Evolutionary conservation across 2,113 vertebrate species (phyloP).

Genomic region (Etheostoma spectabile): DNA sequence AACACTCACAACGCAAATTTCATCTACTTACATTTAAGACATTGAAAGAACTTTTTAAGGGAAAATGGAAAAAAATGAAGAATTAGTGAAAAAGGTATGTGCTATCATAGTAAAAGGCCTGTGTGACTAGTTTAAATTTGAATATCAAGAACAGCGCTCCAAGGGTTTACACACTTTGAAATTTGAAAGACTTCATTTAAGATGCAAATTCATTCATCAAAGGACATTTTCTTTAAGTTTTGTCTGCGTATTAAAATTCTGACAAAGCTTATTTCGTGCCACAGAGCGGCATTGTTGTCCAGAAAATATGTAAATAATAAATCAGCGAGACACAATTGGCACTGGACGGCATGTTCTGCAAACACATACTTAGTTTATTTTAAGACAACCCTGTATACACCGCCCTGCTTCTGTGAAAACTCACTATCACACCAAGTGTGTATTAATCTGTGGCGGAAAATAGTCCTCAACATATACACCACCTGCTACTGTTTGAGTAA

Average conservation of each 20-base stretch:
- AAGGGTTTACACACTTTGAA: not conserved
- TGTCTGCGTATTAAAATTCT: not conserved
- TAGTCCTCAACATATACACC: too few relatives aligned
- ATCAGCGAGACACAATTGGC: too few relatives aligned
- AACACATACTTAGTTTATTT: too few relatives aligned
- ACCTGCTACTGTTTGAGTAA: too few relatives aligned
- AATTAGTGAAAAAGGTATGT: not conserved
- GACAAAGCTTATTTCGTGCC: not conserved
- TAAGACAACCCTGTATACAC: not conserved
- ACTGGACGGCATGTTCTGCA: too few relatives aligned
- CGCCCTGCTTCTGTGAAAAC: not conserved
- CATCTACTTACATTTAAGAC: not conserved
- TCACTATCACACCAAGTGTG: not conserved
- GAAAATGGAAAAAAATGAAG: not conserved
- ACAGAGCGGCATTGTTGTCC: too few relatives aligned
- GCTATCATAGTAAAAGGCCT: not conserved
- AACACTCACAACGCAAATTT: not conserved
- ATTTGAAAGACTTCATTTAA: not conserved
- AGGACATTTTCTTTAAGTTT: too few relatives aligned
- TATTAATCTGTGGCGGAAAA: too few relatives aligned
- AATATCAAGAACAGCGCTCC: not conserved
- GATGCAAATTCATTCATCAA: not conserved
- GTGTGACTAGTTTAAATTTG: not conserved
- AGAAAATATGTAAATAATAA: too few relatives aligned
- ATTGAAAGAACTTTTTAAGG: not conserved